Evolutionary conservation across 2,888 invertebrate genomes (phyloP).

Genomic region (Agrotis ipsilon): DNA sequence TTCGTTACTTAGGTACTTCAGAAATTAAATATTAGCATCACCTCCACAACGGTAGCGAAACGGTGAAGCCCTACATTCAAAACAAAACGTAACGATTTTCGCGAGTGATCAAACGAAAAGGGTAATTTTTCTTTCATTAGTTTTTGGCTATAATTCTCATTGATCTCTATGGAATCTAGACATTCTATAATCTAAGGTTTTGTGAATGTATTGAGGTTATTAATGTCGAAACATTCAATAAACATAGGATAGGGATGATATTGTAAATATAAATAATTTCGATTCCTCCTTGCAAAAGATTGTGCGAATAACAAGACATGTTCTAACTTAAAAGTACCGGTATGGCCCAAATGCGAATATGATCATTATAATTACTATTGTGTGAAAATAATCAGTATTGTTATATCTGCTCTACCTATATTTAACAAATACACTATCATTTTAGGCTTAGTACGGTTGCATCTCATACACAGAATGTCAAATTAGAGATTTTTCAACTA

Average conservation of each 20-base stretch:
- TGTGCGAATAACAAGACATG: not conserved
- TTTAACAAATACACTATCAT: slow-evolving; percentile 12
- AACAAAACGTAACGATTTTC: no score
- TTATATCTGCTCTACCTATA: slow-evolving; percentile 27
- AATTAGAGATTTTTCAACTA: not conserved
- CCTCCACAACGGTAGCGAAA: no score
- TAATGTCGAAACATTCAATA: not conserved
- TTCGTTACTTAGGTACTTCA: no score
- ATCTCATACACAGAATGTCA: not conserved
- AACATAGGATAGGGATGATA: slow-evolving; percentile 1
- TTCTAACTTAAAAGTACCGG: no score
- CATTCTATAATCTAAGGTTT: not conserved
- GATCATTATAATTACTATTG: not conserved
- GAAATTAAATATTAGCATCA: no score
- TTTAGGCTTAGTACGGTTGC: slow-evolving; percentile 35
- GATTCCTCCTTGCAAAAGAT: not conserved
- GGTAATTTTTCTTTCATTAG: no score
- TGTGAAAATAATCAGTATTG: slow-evolving; percentile 48
- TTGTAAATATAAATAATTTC: slow-evolving; percentile 9
- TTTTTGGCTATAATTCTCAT: no score
- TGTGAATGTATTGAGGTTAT: not conserved
- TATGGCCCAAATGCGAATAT: not conserved
- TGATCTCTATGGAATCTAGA: no score
- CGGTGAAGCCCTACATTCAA: no score
- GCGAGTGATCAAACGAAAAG: no score